phyloP scores from a whole-genome alignment of 2,888 invertebrate species.

The Drosophila seclusa region DNA sequence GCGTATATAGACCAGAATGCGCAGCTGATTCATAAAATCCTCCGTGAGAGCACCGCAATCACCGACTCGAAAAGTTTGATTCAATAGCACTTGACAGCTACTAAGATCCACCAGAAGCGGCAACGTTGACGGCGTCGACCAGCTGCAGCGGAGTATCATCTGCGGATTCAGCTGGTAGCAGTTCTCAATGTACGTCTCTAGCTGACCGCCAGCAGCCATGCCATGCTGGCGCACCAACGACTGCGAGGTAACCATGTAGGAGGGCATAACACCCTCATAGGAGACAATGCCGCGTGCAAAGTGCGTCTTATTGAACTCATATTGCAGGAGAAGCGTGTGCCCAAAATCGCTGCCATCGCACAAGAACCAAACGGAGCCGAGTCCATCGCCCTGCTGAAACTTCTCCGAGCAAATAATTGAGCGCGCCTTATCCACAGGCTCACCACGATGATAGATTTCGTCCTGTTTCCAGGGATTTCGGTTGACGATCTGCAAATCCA shows the following conservation, averaged over 20 bases:
- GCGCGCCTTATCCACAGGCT: conserved; percentile 71
- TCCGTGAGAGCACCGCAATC: conserved; percentile 72
- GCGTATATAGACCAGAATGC: conserved; percentile 80
- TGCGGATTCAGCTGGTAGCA: conserved; percentile 79
- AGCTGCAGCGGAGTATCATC: conserved; percentile 76
- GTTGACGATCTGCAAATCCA: conserved; percentile 64
- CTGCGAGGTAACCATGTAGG: conserved; percentile 65
- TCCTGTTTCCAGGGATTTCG: conserved; percentile 78
- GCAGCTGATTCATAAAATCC: conserved; percentile 82
- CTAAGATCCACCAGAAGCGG: conserved; percentile 78
- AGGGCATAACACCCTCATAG: conserved; percentile 73
- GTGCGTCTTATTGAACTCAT: conserved; percentile 68
- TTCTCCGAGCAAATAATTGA: conserved; percentile 71
- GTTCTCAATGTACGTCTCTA: conserved; percentile 78
- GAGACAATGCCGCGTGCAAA: conserved; percentile 79
- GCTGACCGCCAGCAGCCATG: conserved; percentile 30
- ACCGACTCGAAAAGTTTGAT: conserved; percentile 77
- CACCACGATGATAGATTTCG: conserved; percentile 82
- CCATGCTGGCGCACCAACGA: conserved; percentile 73
- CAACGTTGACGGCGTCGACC: conserved; percentile 65
- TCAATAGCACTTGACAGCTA: conserved; percentile 78
- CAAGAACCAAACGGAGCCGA: conserved; percentile 87
- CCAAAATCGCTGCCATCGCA: conserved; percentile 87
- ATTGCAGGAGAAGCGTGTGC: conserved; percentile 82
- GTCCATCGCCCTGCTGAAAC: conserved; percentile 67